These are phyloP conservation scores for Lasioglossum leucozonium DNA, from an alignment of 2,888 invertebrate species.

Conservation along the genomic window DNA sequence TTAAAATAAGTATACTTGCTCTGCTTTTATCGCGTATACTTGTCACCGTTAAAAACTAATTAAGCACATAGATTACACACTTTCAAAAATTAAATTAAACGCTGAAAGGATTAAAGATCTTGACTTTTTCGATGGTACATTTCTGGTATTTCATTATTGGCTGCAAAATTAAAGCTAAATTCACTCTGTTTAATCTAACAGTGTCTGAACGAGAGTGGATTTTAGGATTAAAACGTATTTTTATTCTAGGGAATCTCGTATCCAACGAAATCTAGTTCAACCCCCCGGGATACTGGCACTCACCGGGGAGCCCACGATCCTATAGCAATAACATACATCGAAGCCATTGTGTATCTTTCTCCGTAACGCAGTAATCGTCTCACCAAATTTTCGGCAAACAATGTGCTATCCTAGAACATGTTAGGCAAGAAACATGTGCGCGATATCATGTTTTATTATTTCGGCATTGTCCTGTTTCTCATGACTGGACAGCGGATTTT, in stretches of 20 bases:
- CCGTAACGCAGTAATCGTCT: neutral
- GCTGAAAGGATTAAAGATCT: neutral
- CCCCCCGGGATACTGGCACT: neutral
- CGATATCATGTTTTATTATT: no score
- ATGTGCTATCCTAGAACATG: neutral
- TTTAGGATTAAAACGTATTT: neutral
- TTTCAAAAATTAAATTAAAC: neutral
- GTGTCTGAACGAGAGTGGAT: neutral
- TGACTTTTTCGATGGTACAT: neutral
- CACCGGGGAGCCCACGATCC: neutral
- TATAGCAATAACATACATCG: neutral
- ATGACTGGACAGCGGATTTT: no score
- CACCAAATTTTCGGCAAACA: constrained; percentile 4
- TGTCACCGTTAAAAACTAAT: neutral
- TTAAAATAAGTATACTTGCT: neutral
- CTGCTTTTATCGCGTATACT: no score
- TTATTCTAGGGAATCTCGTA: neutral
- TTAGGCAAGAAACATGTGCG: neutral
- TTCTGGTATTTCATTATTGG: neutral
- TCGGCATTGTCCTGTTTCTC: no score
- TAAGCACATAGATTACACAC: neutral
- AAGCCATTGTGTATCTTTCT: neutral
- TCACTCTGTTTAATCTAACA: neutral
- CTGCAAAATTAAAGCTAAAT: neutral
- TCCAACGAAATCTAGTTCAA: constrained; percentile 1